phyloP scores from a whole-genome alignment of 2,113 vertebrate genomes.

The Picathartes gymnocephalus region DNA sequence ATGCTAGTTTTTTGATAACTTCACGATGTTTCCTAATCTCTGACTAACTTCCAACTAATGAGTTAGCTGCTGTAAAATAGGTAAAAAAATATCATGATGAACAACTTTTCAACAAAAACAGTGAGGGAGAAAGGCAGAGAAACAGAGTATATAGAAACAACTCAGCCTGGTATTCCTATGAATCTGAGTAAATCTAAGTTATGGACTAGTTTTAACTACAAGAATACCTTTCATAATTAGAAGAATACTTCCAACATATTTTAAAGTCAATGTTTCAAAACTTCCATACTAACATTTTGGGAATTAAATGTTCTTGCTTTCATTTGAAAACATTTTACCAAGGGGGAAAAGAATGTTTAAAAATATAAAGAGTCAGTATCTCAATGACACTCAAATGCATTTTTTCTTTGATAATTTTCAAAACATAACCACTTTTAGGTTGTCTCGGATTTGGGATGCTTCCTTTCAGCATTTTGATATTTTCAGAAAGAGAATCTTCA shows the following conservation, averaged over 20 bases:
- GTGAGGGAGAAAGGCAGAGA: neutral
- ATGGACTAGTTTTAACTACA: neutral
- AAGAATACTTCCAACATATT: neutral
- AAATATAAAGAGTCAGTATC: neutral
- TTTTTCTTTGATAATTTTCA: neutral
- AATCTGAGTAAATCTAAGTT: no score
- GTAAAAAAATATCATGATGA: neutral
- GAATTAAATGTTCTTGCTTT: neutral
- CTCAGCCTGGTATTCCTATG: no score
- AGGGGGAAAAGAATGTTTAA: neutral
- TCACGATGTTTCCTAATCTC: constrained; percentile 66
- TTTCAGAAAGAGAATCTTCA: neutral
- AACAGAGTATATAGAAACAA: neutral
- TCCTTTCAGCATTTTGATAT: neutral
- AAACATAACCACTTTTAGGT: neutral
- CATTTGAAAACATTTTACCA: neutral
- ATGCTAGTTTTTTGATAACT: constrained; percentile 60
- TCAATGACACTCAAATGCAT: neutral
- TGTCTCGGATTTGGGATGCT: neutral
- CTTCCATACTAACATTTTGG: neutral
- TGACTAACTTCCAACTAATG: constrained; percentile 71
- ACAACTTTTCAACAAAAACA: neutral
- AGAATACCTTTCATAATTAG: neutral
- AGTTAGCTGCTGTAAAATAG: constrained; percentile 24
- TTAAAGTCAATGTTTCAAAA: neutral